Evolutionary conservation across 2,797 vertebrate species (phyloP).

Genomic region (Oceanodroma leucorhoa): DNA sequence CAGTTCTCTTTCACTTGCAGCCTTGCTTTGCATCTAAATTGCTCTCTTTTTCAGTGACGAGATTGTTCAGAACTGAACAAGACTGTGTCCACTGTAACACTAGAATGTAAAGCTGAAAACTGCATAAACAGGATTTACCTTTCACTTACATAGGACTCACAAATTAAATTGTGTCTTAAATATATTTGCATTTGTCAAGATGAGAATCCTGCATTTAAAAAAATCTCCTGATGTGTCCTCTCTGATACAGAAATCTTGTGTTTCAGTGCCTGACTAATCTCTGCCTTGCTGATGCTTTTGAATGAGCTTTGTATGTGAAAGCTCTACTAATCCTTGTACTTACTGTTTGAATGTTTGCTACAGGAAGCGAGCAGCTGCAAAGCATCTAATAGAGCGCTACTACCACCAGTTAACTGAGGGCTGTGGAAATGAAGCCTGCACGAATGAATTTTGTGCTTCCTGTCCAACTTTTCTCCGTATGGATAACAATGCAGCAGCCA

Average conservation of each 20-base stretch:
- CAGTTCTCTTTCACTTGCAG: background rate
- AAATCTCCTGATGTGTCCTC: background rate
- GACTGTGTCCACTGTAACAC: background rate
- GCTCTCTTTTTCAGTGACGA: background rate
- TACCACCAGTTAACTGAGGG: conserved; percentile 99
- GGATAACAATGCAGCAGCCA: conserved; percentile 96
- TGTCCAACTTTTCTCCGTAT: conserved; percentile 89
- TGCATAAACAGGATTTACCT: background rate
- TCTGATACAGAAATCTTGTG: conserved; percentile 52
- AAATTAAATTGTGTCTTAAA: background rate
- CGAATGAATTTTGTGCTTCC: conserved; percentile 97
- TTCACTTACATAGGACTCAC: background rate
- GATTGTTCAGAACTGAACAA: conserved; percentile 11
- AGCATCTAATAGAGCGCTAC: conserved; percentile 99
- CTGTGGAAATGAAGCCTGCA: conserved; percentile 99
- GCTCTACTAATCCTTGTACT: conserved; percentile 80
- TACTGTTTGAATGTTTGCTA: conserved; percentile 83
- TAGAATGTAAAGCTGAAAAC: background rate
- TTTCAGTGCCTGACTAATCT: conserved; percentile 73
- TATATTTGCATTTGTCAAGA: background rate
- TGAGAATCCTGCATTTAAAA: conserved; percentile 2
- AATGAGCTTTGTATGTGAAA: conserved; percentile 70
- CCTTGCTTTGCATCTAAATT: conserved; percentile 10
- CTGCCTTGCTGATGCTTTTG: conserved; percentile 66
- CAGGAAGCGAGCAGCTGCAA: conserved; percentile 99